A percentile compares a stretch with the other conserved stretches of the same genome.
phyloP scores from a whole-genome alignment of 2,797 vertebrate species.

The Pseudochromis fuscus region DNA sequence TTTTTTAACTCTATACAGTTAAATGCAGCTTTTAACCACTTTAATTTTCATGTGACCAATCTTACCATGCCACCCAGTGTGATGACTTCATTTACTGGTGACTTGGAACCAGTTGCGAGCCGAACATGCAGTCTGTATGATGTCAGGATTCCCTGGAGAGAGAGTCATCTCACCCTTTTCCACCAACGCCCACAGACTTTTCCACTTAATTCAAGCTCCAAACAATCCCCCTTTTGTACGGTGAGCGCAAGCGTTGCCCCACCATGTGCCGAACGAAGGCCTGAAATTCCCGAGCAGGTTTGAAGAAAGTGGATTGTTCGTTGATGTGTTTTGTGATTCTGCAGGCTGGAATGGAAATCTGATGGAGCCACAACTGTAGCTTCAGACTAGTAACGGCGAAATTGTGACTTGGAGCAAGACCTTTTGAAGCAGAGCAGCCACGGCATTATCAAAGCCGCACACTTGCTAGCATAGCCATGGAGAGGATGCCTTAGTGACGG shows the following conservation, averaged over 20 bases:
- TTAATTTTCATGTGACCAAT: constrained; percentile 18
- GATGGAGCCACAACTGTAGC: constrained; percentile 26
- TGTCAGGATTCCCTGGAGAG: constrained; percentile 77
- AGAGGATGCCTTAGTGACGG: constrained; percentile 44
- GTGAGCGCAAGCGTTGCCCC: constrained; percentile 33
- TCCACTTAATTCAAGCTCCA: constrained; percentile 70
- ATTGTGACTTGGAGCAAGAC: constrained; percentile 55
- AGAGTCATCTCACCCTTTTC: constrained; percentile 74
- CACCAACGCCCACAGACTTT: constrained; percentile 74
- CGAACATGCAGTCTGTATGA: constrained; percentile 70
- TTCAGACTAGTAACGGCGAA: constrained; percentile 36
- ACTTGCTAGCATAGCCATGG: constrained; percentile 46
- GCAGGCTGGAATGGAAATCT: constrained; percentile 34
- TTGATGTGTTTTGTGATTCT: constrained; percentile 39
- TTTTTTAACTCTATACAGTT: neutral
- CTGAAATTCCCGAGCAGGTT: constrained; percentile 54
- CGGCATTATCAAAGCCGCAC: constrained; percentile 63
- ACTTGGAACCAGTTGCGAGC: constrained; percentile 40
- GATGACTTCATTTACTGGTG: constrained; percentile 50
- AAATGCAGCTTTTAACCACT: neutral
- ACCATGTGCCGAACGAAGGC: constrained; percentile 61
- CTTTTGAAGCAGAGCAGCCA: constrained; percentile 62
- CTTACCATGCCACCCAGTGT: constrained; percentile 46
- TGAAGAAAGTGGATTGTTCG: constrained; percentile 60
- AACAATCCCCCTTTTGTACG: constrained; percentile 78